Base-by-base conservation (phyloP, 2,888 invertebrate genomes). In the Eupithecia exiguata region DNA sequence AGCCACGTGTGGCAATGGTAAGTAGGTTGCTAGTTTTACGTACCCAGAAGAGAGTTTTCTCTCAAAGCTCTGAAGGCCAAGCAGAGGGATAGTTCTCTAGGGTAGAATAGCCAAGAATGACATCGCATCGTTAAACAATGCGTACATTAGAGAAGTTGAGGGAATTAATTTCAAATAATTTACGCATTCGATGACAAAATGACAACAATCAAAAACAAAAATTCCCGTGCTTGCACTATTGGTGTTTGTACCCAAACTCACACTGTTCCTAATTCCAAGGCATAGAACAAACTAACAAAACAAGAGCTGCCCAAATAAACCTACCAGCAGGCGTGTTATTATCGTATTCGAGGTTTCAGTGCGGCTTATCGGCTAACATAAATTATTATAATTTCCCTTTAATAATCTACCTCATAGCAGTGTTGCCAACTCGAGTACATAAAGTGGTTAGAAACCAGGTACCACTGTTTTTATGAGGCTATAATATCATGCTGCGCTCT, bases 291-390 rank as follows among this genome's bases (percentile, higher is more conserved):
- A 58, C 58, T 62, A 18, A 46, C 25, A 25, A 18, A 36, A 38
- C 25, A 65, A 30, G 38, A 65, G 38, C 21, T 70, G 36, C 36
- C 21, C 70, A 70, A 65, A 65, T 14, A 68, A 71, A 70, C 63
- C 12, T 38, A 62, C 38, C 30, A 71, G 58, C 58, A 65, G 65
- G 79, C 80, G 86, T 83, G 84, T 84, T 81, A 82, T 82, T 85
- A 82, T 84, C 83, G 82, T 84, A 85, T 86, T 87, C 85, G 86
- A 84, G 86, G 84, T 87, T 85, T 82, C 79, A 75, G 81, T 82
- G 83, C 77, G 78, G 83, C 81, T 79, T 81, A 81, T 81, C 80
- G 80, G 82, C 80, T 80, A 77, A 74, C 81, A 78, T 83, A 83
- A 85, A 85, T 84, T 78, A 84, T 85, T 83, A 85, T 87, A 85